A percentile compares a stretch with the other conserved stretches of the same genome.
phyloP scores from a whole-genome alignment of 1,140 invertebrate species.

The Triops cancriformis region DNA sequence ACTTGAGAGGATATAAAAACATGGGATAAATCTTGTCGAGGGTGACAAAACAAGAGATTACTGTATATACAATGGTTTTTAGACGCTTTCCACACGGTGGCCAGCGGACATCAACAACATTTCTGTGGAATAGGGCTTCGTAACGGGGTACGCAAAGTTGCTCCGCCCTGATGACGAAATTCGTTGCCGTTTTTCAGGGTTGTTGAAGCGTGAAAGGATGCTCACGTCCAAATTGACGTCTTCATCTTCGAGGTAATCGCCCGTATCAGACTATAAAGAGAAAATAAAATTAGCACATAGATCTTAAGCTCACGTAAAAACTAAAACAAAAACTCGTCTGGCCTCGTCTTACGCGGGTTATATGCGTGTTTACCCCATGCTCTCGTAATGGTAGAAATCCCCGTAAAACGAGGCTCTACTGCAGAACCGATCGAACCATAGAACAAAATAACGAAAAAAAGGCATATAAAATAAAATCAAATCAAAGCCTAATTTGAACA shows the following conservation, averaged over 20 bases:
- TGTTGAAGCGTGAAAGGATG: constrained; percentile 21
- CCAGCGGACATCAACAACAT: neutral
- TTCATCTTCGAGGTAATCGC: constrained; percentile 21
- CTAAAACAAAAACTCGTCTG: too few species aligned
- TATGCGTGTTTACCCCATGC: too few species aligned
- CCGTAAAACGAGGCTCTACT: too few species aligned
- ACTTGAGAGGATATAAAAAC: neutral
- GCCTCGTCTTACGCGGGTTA: too few species aligned
- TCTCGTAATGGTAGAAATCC: too few species aligned
- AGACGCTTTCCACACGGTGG: neutral
- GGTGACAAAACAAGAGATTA: neutral
- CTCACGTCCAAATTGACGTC: constrained; percentile 25
- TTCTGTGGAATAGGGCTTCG: neutral
- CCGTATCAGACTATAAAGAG: neutral
- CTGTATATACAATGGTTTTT: neutral
- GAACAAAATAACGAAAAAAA: too few species aligned
- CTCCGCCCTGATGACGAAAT: neutral
- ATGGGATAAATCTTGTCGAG: neutral
- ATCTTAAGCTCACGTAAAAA: too few species aligned
- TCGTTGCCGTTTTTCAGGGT: neutral
- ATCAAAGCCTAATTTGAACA: too few species aligned
- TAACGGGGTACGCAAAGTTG: neutral
- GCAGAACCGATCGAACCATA: too few species aligned
- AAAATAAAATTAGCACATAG: neutral
- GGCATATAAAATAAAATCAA: too few species aligned